phyloP scores from a whole-genome alignment of 2,797 vertebrate genomes.

The Fundulus diaphanus region DNA sequence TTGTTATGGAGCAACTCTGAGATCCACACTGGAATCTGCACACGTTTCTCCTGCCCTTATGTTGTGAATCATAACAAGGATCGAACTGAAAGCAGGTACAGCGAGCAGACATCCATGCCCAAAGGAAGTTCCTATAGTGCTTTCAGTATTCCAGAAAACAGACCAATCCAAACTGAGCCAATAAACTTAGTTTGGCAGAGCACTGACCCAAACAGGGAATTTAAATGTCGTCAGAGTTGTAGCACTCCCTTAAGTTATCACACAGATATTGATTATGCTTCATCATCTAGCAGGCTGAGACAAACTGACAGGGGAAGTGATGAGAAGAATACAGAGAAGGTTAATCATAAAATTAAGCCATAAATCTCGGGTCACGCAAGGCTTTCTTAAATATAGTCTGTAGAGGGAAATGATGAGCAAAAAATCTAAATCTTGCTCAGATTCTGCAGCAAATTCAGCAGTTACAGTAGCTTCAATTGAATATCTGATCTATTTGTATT shows the following conservation, averaged over 20 bases:
- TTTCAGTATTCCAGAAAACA: conserved; percentile 59
- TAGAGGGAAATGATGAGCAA: background rate
- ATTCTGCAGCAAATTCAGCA: conserved; percentile 9
- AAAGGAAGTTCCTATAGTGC: conserved; percentile 42
- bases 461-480: background rate
- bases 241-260: conserved; percentile 71
- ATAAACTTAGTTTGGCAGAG: conserved; percentile 44
- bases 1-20: conserved; percentile 40
- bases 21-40: conserved; percentile 13
- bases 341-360: conserved; percentile 46
- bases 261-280: conserved; percentile 72
- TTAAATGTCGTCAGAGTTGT: conserved; percentile 67
- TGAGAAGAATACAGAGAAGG: conserved; percentile 67
- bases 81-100: conserved; percentile 25
- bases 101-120: conserved; percentile 32
- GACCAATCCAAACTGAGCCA: conserved; percentile 36
- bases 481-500: conserved; percentile 6
- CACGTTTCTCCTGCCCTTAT: background rate
- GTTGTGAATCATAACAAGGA: conserved; percentile 12
- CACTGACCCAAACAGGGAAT: conserved; percentile 53
- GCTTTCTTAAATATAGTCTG: conserved; percentile 19
- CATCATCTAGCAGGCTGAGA: conserved; percentile 43
- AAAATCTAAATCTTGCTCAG: background rate
- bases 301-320: conserved; percentile 56
- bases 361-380: conserved; percentile 38